Base-by-base conservation (phyloP, 2,113 vertebrate species). In the Pluvialis apricaria region DNA sequence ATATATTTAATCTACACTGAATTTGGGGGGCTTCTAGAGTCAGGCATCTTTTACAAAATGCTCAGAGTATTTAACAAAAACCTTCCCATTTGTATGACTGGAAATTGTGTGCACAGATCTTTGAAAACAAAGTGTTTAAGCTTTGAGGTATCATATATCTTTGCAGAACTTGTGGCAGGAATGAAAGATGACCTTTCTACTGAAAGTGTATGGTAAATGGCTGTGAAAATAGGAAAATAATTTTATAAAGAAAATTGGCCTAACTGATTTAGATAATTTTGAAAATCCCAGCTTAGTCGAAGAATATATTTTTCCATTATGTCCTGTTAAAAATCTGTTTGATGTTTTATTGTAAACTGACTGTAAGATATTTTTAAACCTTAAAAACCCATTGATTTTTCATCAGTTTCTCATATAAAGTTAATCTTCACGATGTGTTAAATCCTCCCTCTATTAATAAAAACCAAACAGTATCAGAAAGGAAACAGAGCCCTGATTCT, bases 361-460 rank as follows among this genome's bases (percentile, higher is more conserved):
- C 13, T 34, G 11, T 45, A 82, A 82, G 85, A 44, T 92, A 79
- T 69, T 91, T 81, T 76, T 71, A 96, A 96, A 96, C 19, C 22
- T 62, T 84, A 62, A 68, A 92, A 83, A 51, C 7, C 1, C 49
- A 95, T 87, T 80, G 77, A 92, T 94, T 96, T 96, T 92, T 95
- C 77, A 91, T 91, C 86, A 65, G n/a, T 94, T 94, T 95, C 77
- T 96, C 90, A 81, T 77, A 89, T 90, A 91, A 96, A 76, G 52
- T 92, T 97, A 96, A 97, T 86, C 73, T 94, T 96, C 89, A 45
- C 47, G 78, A 96, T 93, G 96, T 92, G 88, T n/a, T 94, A 95
- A 96, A 95, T 97, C 96, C 93, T 97, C 70, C 77, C 77, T 90
- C 82, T 82, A 95, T 97, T 98, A 98, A 98, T 97, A 96, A 97